Evolutionary conservation across 2,797 vertebrate species (phyloP), one percentile per base, ranked within the genome.

Genomic region (Cichlasoma orientale): DNA sequence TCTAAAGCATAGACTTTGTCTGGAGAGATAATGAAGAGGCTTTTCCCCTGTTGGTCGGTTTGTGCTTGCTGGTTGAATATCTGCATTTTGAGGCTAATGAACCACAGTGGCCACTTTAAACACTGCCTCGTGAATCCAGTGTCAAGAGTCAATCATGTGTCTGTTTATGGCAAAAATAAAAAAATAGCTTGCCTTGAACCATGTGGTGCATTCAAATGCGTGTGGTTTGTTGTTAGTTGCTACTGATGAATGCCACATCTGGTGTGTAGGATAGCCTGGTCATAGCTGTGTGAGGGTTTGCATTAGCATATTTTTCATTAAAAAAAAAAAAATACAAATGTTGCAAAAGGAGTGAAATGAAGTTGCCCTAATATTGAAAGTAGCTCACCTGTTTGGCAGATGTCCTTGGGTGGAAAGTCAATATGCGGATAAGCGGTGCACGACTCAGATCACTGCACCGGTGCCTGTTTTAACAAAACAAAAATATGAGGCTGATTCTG

Each of bases 131-230:
- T 70, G 27, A 74, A 50, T 55, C 27, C 52, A 29, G 18, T 36
- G 74, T 77, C 75, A 79, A 69, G 38, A 69, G 72, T 76, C 78
- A 78, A 21, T 74, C 74, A 38, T 27, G n/a, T 44, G 31, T 72
- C 11, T 72, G 41, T 53, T 71, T 13, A 11, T 1, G 19, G 25
- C 10, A 31, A 31, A 31, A 31, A 29, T n/a, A 72, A 55, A 12
- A 53, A 50, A 21, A 12, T 1, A 77, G 79, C 25, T 29, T 7
- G 12, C 5, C 14, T 47, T 66, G 61, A 66, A 29, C 54, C 12
- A 2, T 69, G 31, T 47, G 25, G 5, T 44, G 41, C 75, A 36
- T 82, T 74, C 8, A 78, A 27, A 85, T 58, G 7, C 36, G 2
- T 47, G 61, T 47, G 38, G 61, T 44, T 44, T 44, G 9, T 47